Percentiles rank a stretch among this genome's conserved stretches.
Conservation (phyloP, 92 coral and sea anemone genomes). For the Umimayanthus kanabou region DNA sequence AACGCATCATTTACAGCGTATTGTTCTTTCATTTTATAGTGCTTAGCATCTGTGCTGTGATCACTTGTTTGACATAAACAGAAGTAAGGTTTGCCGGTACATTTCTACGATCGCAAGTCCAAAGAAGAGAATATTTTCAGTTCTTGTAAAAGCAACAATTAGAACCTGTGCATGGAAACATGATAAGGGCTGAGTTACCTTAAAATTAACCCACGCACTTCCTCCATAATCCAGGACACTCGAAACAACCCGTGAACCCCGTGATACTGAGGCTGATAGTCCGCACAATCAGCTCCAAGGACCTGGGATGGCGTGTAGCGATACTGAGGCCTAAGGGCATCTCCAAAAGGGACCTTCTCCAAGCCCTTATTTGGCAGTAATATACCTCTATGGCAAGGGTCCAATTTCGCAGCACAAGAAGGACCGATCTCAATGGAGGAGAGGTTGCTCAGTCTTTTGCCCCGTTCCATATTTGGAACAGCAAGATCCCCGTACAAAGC, state of each 20-base stretch:
- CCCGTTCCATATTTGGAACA: slow-evolving; percentile 6
- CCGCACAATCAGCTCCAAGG: not conserved
- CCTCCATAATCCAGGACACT: slow-evolving; percentile 14
- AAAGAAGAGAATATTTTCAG: no score
- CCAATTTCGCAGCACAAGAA: slow-evolving; percentile 14
- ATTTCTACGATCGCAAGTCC: no score
- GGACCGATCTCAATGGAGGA: slow-evolving; percentile 10
- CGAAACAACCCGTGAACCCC: not conserved
- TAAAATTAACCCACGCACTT: slow-evolving; percentile 1
- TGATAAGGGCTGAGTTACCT: not conserved
- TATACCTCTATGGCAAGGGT: slow-evolving; percentile 6
- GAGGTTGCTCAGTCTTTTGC: slow-evolving; percentile 15
- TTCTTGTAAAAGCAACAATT: no score
- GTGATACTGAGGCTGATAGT: slow-evolving; percentile 4
- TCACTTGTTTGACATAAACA: no score
- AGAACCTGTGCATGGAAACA: no score
- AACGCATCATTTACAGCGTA: not conserved
- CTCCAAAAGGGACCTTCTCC: slow-evolving; percentile 19
- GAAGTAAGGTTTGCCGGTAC: not conserved
- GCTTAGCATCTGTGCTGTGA: not conserved
- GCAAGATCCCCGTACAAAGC: slow-evolving; percentile 4
- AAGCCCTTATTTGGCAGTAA: slow-evolving; percentile 5
- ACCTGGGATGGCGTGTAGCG: not conserved
- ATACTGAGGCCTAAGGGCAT: not conserved
- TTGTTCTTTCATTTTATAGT: not conserved